Evolutionary conservation across 1,140 invertebrate species (phyloP), one percentile per base, ranked within the genome.

Genomic region (Zaprionus tsacasi): DNA sequence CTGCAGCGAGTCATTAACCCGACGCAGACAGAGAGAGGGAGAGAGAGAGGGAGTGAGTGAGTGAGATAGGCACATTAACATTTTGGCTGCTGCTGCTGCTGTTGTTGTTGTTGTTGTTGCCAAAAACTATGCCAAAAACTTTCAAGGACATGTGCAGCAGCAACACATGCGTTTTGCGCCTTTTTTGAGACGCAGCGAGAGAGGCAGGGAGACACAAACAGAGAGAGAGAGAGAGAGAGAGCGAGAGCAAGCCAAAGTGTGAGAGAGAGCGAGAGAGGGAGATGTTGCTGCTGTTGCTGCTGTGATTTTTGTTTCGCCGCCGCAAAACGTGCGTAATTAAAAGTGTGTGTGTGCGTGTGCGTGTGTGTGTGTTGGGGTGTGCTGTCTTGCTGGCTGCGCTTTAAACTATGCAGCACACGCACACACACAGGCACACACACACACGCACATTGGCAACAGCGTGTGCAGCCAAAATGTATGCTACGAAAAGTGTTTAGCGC

Each of bases 101-200:
- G 21, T 2, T 21, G 21, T 2, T 21, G 59, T 50, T 60, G 73
- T 59, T 56, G 48, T 52, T 65, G 55, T 33, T 48, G 58, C 56
- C 57, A 71, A 87, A 91, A 91, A 91, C 90, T 91, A 91, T 91
- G 90, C 90, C 89, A 91, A 91, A 91, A 91, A 91, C 82, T 91
- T 91, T 91, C 90, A 91, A 91, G 90, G 90, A 91, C 90, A 91
- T 81, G 85, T 74, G 63, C 76, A 61, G 30, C 64, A 70, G 52
- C 60, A 45, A 69, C 67, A 67, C 82, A 81, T 79, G 76, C 78
- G 69, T 74, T 76, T 87, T 88, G 69, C 76, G 72, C 81, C 81
- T 71, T 79, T 77, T 85, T 69, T 60, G 59, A 79, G 81, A 66
- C 48, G 0, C 8, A 11, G 36, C 43, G 33, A 1, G 50, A 38